Evolutionary conservation across 1,140 invertebrate species (phyloP), one percentile per base, ranked within the genome.

Genomic region (Apis florea): DNA sequence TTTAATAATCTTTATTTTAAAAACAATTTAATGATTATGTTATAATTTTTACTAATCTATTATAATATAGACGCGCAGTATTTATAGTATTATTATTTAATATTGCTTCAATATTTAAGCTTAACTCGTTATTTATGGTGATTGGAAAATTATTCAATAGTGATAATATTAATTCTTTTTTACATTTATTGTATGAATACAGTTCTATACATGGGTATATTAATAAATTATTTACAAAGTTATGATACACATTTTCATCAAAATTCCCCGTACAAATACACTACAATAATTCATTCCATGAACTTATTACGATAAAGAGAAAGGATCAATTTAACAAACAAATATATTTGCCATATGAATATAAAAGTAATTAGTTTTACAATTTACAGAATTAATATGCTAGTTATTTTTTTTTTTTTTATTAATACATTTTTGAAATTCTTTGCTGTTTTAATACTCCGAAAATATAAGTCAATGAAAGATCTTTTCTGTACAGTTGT

Each of bases 141-240:
- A 85, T 40, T 89, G 87, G 85, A 90, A 58, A 86, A 74, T 64
- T 84, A 51, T 76, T 85, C 61, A 40, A 56, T 80, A 63, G 77
- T 56, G 79, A 73, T 83, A 70, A 19, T 74, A 86, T 83, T 86
- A 83, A 78, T 85, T 87, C 87, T 88, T 80, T 75, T 86, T 86
- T 88, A 86, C 87, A 81, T 91, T 92, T 91, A 92, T 91, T 90
- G 88, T 91, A 90, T 83, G 82, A 87, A 90, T 89, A 90, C 86
- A 92, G 78, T 86, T 40, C 31, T 92, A 90, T 90, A 92, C 85
- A 86, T 84, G 78, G 83, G 83, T 89, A 89, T 84, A 79, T 90
- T 85, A 93, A 93, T 93, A 93, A 93, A 93, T 93, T 93, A 93
- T 93, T 92, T 92, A 92, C 90, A 92, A 88, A 87, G 82, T 79